Conservation (phyloP, 2,113 vertebrate genomes). For the Grantiella picta region DNA sequence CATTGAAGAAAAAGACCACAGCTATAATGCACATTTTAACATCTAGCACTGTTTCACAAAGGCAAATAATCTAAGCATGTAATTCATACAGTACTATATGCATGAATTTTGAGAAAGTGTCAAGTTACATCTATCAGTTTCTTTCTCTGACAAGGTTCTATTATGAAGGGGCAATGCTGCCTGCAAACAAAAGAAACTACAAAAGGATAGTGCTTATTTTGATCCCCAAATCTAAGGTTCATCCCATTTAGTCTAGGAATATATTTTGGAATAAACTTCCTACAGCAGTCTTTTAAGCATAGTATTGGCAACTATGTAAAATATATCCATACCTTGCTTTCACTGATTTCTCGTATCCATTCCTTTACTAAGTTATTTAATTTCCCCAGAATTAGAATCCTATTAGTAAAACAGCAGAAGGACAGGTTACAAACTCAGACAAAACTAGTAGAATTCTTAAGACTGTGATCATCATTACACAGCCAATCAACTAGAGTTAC, state of each 20-base stretch:
- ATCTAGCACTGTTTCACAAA: background rate
- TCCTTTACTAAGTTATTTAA: slow-evolving; percentile 87
- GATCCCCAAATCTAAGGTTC: background rate
- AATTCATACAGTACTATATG: background rate
- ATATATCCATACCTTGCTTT: slow-evolving; percentile 79
- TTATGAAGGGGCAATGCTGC: background rate
- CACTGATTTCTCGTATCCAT: slow-evolving; percentile 89
- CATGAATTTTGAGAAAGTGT: background rate
- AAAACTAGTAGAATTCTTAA: background rate
- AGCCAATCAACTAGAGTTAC: background rate
- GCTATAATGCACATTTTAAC: background rate
- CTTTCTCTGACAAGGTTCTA: background rate
- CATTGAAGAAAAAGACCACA: background rate
- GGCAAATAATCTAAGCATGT: background rate
- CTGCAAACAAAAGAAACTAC: background rate
- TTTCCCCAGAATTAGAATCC: slow-evolving; percentile 87
- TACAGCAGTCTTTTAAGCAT: background rate
- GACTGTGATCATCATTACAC: background rate
- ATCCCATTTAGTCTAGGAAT: background rate
- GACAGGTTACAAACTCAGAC: background rate
- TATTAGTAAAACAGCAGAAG: slow-evolving; percentile 65
- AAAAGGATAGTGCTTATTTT: background rate
- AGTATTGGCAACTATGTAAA: background rate
- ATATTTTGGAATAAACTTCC: background rate
- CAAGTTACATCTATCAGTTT: background rate